Conservation (phyloP, 2,888 invertebrate genomes). For the Axea sp. region DNA sequence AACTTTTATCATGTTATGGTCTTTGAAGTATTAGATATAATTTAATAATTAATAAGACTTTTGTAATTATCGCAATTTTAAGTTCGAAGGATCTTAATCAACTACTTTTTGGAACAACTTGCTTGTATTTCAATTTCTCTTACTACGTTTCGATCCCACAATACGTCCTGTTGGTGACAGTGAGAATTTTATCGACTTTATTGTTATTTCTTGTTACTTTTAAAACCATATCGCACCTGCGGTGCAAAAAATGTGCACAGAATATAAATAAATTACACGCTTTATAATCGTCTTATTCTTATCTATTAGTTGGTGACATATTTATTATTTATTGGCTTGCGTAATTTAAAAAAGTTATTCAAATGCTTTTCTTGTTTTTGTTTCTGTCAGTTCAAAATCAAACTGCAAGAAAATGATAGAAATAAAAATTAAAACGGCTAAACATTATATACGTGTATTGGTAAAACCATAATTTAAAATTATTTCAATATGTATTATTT, state of each 20-base stretch:
- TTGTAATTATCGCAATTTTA: slow-evolving; percentile 24
- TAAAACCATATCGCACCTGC: slow-evolving; percentile 24
- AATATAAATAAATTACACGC: slow-evolving; percentile 49
- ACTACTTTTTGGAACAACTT: slow-evolving; percentile 54
- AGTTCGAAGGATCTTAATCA: slow-evolving; percentile 28
- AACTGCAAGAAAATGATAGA: slow-evolving; percentile 1
- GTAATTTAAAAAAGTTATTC: slow-evolving; percentile 1
- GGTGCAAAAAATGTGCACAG: slow-evolving; percentile 27
- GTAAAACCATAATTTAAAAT: no score
- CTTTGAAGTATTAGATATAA: no score
- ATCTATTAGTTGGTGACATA: slow-evolving; percentile 32
- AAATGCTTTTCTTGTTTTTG: slow-evolving; percentile 10
- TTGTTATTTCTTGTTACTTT: slow-evolving; percentile 49
- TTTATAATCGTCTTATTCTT: slow-evolving; percentile 41
- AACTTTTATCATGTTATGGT: no score
- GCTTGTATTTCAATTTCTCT: slow-evolving; percentile 67
- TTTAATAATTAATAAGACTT: slow-evolving; percentile 12
- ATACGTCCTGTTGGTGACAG: slow-evolving; percentile 50
- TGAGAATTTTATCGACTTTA: slow-evolving; percentile 57
- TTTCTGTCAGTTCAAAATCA: background rate
- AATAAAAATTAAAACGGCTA: no score
- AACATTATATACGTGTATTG: no score
- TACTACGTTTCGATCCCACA: slow-evolving; percentile 33
- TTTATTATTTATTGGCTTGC: slow-evolving; percentile 46
- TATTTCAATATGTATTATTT: no score